These are phyloP conservation scores for Verasper variegatus DNA, from an alignment of 2,113 vertebrate species.

Conservation along the genomic window DNA sequence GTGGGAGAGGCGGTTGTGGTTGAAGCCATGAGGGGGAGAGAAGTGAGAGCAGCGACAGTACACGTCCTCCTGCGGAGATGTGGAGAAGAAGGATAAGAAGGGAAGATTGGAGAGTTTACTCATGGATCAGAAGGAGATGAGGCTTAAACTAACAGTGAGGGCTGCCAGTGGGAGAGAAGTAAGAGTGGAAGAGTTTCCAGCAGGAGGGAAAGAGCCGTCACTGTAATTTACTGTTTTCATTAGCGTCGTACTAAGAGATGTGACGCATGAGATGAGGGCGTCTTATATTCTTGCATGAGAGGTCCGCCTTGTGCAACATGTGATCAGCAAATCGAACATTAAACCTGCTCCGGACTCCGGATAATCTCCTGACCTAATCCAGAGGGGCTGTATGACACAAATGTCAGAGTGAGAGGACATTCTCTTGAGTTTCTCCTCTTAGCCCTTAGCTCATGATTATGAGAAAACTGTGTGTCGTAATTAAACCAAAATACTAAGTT, in stretches of 20 bases:
- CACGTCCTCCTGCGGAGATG: constrained; percentile 19
- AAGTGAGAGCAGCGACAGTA: background rate
- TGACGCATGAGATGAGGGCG: background rate
- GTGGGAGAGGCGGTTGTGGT: constrained; percentile 6
- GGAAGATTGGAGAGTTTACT: constrained; percentile 30
- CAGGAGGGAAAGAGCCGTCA: background rate
- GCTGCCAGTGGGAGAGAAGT: constrained; percentile 18
- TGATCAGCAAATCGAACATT: too few relatives aligned
- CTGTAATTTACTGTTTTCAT: background rate
- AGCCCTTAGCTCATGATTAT: too few relatives aligned
- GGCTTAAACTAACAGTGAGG: constrained; percentile 46
- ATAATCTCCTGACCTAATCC: too few relatives aligned
- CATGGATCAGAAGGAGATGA: constrained; percentile 31
- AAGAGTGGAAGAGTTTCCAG: constrained; percentile 6
- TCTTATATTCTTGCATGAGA: background rate
- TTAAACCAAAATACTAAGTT: too few relatives aligned
- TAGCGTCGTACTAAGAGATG: background rate
- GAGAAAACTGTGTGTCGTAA: too few relatives aligned
- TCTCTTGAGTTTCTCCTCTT: too few relatives aligned
- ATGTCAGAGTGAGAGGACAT: too few relatives aligned
- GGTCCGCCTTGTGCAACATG: too few relatives aligned
- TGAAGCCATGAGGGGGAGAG: background rate
- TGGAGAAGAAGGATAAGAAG: constrained; percentile 10
- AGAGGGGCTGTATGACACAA: too few relatives aligned
- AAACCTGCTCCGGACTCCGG: too few relatives aligned